Base-by-base conservation (phyloP, 2,113 vertebrate species). In the Hylia prasina region DNA sequence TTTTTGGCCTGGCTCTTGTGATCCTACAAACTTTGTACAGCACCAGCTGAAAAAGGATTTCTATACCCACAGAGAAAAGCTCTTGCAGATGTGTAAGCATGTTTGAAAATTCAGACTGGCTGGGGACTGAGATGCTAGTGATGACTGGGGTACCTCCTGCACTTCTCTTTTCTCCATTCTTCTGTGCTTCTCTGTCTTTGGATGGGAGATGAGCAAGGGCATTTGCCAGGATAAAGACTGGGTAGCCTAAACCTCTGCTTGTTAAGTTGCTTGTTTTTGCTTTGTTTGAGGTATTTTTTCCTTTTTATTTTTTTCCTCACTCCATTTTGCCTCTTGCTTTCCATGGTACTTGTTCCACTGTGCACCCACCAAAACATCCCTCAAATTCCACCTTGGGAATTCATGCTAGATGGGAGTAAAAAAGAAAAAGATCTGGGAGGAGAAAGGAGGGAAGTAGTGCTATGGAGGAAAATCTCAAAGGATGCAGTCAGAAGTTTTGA, bases 261-360 rank as follows among this genome's bases (percentile, higher is more conserved):
- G 37, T 72, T 44, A 53, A 47, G 1, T 20, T 60, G 7, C 48
- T 76, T 35, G 10, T 0, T 60, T 54, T 16, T 5, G 2, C 15
- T 27, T 61, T 47, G 2, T 23, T 56, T 70, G 15, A 18, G 5
- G 4, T 44, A 7, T 2, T 25, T 73, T 65, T 23, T 6, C 2
- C 2, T 13, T n/a, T 28, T 30, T 4, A 2, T 8, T 17, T 25
- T 23, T 50, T 61, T 18, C 1, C 7, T 3, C 5, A 25, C 4
- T 24, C 8, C 4, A 7, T 15, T 71, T 64, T 64, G 10, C 3
- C 4, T 79, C 14, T 25, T 72, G 18, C 17, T 84, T 87, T 90
- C 51, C 15, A 9, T 30, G 10, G 7, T 2, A n/a, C 6, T 35
- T 83, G 31, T 25, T 89, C 53, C 1, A 1, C 30, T 65, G 48